Conservation (phyloP, 2,113 vertebrate genomes). For the Osmerus mordax region DNA sequence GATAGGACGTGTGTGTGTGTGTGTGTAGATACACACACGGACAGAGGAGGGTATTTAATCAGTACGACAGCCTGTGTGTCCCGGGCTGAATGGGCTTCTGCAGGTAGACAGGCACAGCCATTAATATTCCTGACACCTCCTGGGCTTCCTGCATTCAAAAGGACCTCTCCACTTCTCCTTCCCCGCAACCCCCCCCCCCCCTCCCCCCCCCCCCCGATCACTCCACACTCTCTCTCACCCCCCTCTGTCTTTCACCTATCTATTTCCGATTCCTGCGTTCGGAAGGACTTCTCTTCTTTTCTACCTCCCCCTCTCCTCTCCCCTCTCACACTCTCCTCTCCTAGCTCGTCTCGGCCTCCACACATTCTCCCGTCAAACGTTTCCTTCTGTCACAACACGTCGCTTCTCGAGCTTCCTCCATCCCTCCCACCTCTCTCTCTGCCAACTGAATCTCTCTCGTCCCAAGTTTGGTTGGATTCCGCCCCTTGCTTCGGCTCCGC, state of each 20-base stretch:
- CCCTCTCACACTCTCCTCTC: background rate
- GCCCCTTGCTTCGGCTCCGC: background rate
- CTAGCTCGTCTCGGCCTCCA: background rate
- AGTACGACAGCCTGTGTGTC: constrained; percentile 44
- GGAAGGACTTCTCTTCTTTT: background rate
- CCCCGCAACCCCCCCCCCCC: constrained; percentile 15
- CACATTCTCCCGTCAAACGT: constrained; percentile 6
- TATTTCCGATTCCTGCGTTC: background rate
- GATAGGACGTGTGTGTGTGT: background rate
- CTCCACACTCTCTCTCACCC: background rate
- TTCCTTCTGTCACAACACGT: constrained; percentile 11
- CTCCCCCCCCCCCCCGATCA: background rate
- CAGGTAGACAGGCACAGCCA: constrained; percentile 43
- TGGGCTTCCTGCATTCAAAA: constrained; percentile 37
- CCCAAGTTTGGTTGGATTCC: too few relatives aligned
- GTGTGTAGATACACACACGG: background rate
- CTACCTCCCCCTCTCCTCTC: background rate
- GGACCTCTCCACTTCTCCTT: constrained; percentile 38
- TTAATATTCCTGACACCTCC: constrained; percentile 55
- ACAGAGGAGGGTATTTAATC: constrained; percentile 48
- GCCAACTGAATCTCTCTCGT: background rate
- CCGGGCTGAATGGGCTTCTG: constrained; percentile 43
- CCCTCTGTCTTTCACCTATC: background rate
- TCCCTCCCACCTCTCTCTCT: background rate
- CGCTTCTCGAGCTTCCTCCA: background rate